phyloP scores from a whole-genome alignment of 2,888 invertebrate species.

The Parelbella ahira region DNA sequence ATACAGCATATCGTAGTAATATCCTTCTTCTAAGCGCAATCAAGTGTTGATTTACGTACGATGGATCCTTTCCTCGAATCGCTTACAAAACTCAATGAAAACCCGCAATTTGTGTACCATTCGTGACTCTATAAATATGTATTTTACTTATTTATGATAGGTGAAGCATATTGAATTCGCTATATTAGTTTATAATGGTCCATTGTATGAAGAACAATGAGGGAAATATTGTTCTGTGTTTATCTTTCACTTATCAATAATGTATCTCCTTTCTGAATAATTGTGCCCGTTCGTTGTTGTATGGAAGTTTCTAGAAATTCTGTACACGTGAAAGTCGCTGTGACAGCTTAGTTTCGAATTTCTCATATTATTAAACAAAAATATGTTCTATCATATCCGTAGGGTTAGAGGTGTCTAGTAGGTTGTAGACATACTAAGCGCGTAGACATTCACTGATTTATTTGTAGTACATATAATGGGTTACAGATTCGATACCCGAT shows the following conservation, averaged over 20 bases:
- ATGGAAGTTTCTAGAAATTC: conserved; percentile 6
- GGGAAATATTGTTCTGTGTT: conserved; percentile 41
- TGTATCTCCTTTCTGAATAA: conserved; percentile 25
- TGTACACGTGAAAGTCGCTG: conserved; percentile 14
- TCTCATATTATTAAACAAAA: no score
- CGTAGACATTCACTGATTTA: no score
- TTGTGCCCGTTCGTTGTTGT: conserved; percentile 10
- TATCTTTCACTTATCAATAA: conserved; percentile 28
- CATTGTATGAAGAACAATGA: conserved; percentile 48
- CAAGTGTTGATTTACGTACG: conserved; percentile 12
- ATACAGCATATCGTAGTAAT: conserved; percentile 6
- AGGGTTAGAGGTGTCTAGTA: no score
- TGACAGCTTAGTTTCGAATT: no score
- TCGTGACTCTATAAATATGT: conserved; percentile 40
- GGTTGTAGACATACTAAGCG: no score
- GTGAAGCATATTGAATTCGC: conserved; percentile 33
- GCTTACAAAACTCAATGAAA: conserved; percentile 9
- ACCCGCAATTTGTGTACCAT: conserved; percentile 9
- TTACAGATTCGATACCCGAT: no score
- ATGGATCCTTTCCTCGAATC: conserved; percentile 11
- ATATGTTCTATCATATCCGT: no score
- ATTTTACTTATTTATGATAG: conserved; percentile 37
- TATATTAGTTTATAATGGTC: conserved; percentile 45
- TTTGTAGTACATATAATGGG: no score
- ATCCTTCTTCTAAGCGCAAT: conserved; percentile 14